These are phyloP conservation scores for Periophthalmodon schlosseri DNA, from an alignment of 2,113 vertebrate species.

Conservation along the genomic window DNA sequence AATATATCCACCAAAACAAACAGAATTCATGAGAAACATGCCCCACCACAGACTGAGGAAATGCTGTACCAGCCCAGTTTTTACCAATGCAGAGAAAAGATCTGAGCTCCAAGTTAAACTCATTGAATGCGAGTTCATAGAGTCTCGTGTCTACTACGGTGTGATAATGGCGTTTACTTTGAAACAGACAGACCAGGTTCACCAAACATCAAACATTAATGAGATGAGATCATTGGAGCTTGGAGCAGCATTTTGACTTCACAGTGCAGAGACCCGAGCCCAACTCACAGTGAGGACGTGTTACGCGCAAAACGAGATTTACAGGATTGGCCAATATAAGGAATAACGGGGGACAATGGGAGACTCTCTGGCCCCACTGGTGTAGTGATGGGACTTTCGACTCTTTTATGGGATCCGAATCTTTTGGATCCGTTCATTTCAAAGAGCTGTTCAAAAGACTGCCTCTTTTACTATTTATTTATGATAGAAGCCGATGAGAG, in stretches of 20 bases:
- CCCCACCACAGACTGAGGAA: too few relatives aligned
- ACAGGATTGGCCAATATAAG: conserved; percentile 26
- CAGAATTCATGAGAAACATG: too few relatives aligned
- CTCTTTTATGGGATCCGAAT: too few relatives aligned
- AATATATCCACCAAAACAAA: too few relatives aligned
- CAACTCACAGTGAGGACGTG: not conserved
- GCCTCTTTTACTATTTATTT: too few relatives aligned
- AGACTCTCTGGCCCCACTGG: conserved; percentile 52
- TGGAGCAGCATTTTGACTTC: not conserved
- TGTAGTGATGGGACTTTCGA: not conserved
- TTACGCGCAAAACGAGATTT: not conserved
- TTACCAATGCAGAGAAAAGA: too few relatives aligned
- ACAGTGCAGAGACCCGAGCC: not conserved
- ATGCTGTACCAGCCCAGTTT: too few relatives aligned
- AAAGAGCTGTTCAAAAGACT: too few relatives aligned
- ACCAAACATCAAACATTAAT: not conserved
- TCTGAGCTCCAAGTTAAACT: too few relatives aligned
- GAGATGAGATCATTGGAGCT: not conserved
- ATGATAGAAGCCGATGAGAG: too few relatives aligned
- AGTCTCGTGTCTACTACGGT: not conserved
- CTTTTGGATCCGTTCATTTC: too few relatives aligned
- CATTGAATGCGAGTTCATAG: too few relatives aligned
- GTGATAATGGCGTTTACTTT: not conserved
- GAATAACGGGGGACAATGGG: conserved; percentile 53
- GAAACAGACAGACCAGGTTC: not conserved